These are phyloP conservation scores for Eupithecia dodoneata DNA, from an alignment of 2,888 invertebrate genomes.

Conservation along the genomic window DNA sequence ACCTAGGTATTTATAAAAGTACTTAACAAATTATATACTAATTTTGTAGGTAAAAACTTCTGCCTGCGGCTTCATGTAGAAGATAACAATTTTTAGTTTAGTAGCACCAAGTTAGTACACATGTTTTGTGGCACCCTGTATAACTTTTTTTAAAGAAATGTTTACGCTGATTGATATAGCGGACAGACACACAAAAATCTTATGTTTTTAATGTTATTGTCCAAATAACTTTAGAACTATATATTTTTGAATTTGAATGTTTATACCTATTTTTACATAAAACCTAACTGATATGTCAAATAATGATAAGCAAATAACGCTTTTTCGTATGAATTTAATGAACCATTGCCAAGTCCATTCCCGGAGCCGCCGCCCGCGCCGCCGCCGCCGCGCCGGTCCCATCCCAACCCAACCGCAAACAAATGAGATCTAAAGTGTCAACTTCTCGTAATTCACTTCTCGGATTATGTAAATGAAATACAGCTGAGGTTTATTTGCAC, in stretches of 20 bases:
- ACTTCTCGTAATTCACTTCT: conserved; percentile 45
- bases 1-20: neutral
- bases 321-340: neutral
- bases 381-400: neutral
- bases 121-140: no score
- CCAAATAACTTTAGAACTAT: no score
- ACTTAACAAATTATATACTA: neutral
- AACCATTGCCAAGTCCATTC: conserved; percentile 39
- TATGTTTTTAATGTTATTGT: no score
- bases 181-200: no score
- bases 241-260: no score
- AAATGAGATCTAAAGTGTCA: conserved; percentile 53
- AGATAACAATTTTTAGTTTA: no score
- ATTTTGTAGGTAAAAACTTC: neutral
- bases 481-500: neutral
- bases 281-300: neutral
- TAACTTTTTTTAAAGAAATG: no score
- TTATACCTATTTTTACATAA: no score
- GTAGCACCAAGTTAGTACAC: no score
- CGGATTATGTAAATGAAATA: conserved; percentile 40
- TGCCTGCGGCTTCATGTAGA: neutral
- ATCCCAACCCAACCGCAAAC: conserved; percentile 38
- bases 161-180: neutral
- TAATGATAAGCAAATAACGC: no score
- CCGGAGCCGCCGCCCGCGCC: conserved; percentile 5